Evolutionary conservation across 2,113 vertebrate genomes (phyloP).

Genomic region (Petroica traversi): DNA sequence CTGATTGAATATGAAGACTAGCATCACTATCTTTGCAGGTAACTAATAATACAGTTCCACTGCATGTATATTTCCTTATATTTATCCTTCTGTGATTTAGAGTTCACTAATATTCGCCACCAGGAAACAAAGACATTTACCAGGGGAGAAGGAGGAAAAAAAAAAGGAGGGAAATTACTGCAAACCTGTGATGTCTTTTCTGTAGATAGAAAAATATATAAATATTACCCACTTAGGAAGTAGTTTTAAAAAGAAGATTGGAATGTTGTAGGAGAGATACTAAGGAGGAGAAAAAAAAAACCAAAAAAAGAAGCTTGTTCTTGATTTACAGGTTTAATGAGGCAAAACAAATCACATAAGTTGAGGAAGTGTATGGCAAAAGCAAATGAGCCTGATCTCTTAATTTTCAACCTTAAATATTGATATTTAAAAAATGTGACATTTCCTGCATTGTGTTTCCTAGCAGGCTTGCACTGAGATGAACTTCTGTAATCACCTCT

Average conservation of each 20-base stretch:
- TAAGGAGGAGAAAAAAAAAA: not conserved
- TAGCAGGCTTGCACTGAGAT: not conserved
- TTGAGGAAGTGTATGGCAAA: not conserved
- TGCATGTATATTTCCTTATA: not conserved
- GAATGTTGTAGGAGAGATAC: not conserved
- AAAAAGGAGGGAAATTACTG: not conserved
- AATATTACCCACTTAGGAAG: not conserved
- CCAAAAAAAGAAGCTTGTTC: not conserved
- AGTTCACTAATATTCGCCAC: no score
- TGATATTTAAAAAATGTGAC: not conserved
- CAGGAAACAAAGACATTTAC: not conserved
- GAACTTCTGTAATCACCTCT: not conserved
- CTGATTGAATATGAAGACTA: not conserved
- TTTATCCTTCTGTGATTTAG: not conserved
- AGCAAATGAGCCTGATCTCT: not conserved
- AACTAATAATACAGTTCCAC: not conserved
- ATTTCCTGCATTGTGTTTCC: not conserved
- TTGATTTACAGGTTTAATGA: not conserved
- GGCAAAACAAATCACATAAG: not conserved
- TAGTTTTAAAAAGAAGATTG: not conserved
- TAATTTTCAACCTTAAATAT: not conserved
- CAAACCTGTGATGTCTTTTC: not conserved
- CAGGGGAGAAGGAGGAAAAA: not conserved
- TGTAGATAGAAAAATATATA: not conserved
- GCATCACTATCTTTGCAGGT: not conserved